Conservation (phyloP, 2,888 invertebrate species). For the Hymenopus coronatus region DNA sequence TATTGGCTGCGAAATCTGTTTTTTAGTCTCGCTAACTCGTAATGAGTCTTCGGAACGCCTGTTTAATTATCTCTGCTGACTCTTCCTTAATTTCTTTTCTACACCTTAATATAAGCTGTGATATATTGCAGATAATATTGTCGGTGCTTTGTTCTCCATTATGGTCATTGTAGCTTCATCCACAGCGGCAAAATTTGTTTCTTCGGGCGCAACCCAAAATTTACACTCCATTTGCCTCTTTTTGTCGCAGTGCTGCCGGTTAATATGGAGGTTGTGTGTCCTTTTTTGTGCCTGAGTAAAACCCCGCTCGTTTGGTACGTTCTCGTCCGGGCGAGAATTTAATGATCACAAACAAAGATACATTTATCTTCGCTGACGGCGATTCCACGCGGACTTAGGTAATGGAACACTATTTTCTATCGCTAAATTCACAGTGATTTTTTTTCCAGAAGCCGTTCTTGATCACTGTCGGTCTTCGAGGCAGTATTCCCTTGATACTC, state of each 20-base stretch:
- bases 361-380: background rate
- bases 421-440: background rate
- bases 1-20: background rate
- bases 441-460: background rate
- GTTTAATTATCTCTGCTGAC: background rate
- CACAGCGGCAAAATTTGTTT: background rate
- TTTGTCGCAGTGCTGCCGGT: background rate
- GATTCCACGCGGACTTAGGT: background rate
- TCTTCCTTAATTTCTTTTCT: background rate
- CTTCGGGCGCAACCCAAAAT: background rate
- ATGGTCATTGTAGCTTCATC: background rate
- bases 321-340: background rate
- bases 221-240: background rate
- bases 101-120: background rate
- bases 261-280: background rate
- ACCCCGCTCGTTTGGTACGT: background rate
- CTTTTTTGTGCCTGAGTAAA: background rate
- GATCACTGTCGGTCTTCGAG: background rate
- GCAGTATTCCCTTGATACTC: no score
- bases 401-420: background rate
- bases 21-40: no score
- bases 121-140: background rate
- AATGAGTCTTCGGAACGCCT: background rate
- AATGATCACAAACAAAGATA: background rate
- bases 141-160: background rate